Base-by-base conservation (phyloP, 2,888 invertebrate species). In the Eristalis tenax region DNA sequence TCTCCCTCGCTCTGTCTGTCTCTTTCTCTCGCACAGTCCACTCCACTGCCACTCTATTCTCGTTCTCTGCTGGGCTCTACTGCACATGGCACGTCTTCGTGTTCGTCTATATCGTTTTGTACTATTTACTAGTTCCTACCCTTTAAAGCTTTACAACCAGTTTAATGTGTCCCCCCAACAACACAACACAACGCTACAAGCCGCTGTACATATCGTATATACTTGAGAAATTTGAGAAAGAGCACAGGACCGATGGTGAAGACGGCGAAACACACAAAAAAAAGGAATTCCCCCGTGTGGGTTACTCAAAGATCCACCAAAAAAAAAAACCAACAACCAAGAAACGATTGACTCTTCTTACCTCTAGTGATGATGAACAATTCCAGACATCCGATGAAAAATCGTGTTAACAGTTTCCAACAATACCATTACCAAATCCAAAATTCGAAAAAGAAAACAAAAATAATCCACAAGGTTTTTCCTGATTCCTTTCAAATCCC, bases 41-140 rank as follows among this genome's bases (percentile, higher is more conserved):
- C 38, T 13, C 50, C 50, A 50, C 18, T 11, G 8, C 10, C 13
- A 15, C 23, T 57, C 57, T 8, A 57, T 23, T 63, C 15, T 63
- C 26, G 26, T 32, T 63, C 26, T 63, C 15, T 26, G 63, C 15
- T 63, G 28, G 32, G 23, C 63, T 63, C 26, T 32, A 28, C 63
- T 63, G 63, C 28, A 26, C 63, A 26, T 28, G 50, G 50, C 50
- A 50, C 50, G 50, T 50, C 50, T 50, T 50, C 50, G n/a, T 43
- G 43, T 50, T 50, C 50, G 50, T 50, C 50, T 50, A 32, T 50
- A 50, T 50, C 73, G 15, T 40, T 50, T 73, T 79, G 65, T 65
- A 66, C 79, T 80, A 73, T 74, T 80, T 74, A 68, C 70, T 83
- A 78, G 61, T 74, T 23, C 66, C 69, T 75, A 68, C 81, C 81